A percentile compares a stretch with the other conserved stretches of the same genome.
These are phyloP conservation scores for Psococerastis gibbosa DNA, from an alignment of 2,888 invertebrate species.

Conservation along the genomic window DNA sequence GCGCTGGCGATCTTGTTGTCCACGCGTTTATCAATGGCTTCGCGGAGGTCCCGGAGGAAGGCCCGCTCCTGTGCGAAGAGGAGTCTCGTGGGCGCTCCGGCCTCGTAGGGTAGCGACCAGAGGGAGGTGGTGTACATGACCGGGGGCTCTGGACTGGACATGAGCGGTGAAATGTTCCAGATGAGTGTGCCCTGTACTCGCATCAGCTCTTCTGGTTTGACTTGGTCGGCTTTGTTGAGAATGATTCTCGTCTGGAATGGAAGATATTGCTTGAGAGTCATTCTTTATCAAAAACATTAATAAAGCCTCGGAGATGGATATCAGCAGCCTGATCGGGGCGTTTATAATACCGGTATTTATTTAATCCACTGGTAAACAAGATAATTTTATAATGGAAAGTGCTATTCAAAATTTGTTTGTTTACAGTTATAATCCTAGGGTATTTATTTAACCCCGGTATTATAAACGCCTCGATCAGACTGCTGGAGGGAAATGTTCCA, in stretches of 20 bases:
- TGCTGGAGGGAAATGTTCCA: too few species aligned
- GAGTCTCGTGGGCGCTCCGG: slow-evolving; percentile 60
- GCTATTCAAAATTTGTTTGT: too few species aligned
- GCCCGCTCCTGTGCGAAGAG: slow-evolving; percentile 77
- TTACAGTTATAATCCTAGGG: too few species aligned
- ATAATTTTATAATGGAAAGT: too few species aligned
- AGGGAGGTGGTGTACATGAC: slow-evolving; percentile 76
- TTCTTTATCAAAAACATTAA: too few species aligned
- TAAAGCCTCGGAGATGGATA: too few species aligned
- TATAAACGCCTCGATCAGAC: too few species aligned
- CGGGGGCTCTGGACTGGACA: slow-evolving; percentile 88
- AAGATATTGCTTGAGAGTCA: too few species aligned
- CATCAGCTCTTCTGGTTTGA: slow-evolving; percentile 81
- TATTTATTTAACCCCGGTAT: too few species aligned
- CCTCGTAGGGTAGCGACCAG: slow-evolving; percentile 72
- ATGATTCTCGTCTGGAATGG: slow-evolving; percentile 70
- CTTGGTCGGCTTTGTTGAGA: slow-evolving; percentile 85
- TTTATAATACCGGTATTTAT: too few species aligned
- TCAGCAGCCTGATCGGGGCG: too few species aligned
- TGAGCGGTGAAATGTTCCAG: slow-evolving; percentile 92
- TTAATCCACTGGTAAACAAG: too few species aligned
- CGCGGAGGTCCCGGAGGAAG: slow-evolving; percentile 66
- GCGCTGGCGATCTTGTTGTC: slow-evolving; percentile 90
- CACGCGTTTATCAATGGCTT: slow-evolving; percentile 70
- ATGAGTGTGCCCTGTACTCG: slow-evolving; percentile 84